Evolutionary conservation across 2,888 invertebrate genomes (phyloP).

Genomic region (Melanchra persicariae): DNA sequence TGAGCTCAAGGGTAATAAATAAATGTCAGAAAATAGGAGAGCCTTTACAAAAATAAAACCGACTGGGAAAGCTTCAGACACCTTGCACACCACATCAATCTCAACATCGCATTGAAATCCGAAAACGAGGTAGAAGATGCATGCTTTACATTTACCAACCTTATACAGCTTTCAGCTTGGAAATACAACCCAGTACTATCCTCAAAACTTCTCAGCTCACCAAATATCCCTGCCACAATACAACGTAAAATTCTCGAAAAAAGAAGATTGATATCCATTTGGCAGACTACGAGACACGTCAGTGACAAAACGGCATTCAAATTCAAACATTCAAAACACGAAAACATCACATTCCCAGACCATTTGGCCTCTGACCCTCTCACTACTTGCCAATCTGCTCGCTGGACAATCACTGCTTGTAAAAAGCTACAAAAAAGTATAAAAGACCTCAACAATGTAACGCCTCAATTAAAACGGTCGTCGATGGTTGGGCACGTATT

Average conservation of each 20-base stretch:
- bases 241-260: not conserved
- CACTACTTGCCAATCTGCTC: not conserved
- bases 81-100: not conserved
- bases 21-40: not conserved
- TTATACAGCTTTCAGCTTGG: not conserved
- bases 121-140: not conserved
- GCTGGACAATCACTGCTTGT: not conserved
- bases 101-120: not conserved
- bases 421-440: no score
- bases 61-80: not conserved
- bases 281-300: not conserved
- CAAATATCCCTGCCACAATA: not conserved
- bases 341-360: not conserved
- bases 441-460: no score
- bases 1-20: not conserved
- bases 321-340: not conserved
- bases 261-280: not conserved
- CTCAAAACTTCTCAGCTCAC: not conserved
- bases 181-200: not conserved
- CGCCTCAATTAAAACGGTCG: no score
- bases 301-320: not conserved
- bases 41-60: not conserved
- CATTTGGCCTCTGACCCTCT: not conserved
- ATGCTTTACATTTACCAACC: not conserved
- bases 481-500: no score